Conservation (phyloP, 2,113 vertebrate genomes). For the Marcusenius ussheri region DNA sequence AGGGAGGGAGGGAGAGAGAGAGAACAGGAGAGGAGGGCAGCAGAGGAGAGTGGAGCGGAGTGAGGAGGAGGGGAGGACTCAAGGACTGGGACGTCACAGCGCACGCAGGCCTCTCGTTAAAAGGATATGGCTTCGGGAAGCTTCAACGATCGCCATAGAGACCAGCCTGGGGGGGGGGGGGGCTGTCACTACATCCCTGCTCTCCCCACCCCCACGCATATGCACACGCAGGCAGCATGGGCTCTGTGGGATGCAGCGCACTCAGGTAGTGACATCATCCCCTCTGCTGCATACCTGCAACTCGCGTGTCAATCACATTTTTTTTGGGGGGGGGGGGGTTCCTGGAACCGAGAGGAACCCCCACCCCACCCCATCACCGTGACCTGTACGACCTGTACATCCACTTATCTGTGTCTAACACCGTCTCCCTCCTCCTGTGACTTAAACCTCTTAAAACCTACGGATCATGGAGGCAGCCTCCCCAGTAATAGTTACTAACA, state of each 20-base stretch:
- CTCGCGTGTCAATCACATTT: neutral
- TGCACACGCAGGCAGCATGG: neutral
- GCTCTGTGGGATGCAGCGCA: neutral
- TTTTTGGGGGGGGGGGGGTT: too few relatives aligned
- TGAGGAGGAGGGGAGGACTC: neutral
- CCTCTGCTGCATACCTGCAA: neutral
- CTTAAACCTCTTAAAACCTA: neutral
- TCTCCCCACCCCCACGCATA: neutral
- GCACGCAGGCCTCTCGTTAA: neutral
- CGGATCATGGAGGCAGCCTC: too few relatives aligned
- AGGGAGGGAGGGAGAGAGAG: neutral
- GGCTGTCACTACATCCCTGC: neutral
- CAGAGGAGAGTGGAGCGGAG: neutral
- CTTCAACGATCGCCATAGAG: neutral
- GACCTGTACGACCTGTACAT: neutral
- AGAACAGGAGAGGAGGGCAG: neutral
- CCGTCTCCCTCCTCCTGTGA: too few relatives aligned
- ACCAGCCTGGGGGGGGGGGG: neutral
- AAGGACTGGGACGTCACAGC: neutral
- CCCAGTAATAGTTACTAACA: neutral
- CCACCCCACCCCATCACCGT: too few relatives aligned
- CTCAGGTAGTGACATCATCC: neutral
- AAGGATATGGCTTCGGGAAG: neutral
- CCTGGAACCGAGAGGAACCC: too few relatives aligned
- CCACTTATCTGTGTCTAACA: neutral